Percentiles rank a stretch among this genome's conserved stretches.
Evolutionary conservation across 2,888 invertebrate genomes (phyloP).

Genomic region (Temnothorax ravouxi): DNA sequence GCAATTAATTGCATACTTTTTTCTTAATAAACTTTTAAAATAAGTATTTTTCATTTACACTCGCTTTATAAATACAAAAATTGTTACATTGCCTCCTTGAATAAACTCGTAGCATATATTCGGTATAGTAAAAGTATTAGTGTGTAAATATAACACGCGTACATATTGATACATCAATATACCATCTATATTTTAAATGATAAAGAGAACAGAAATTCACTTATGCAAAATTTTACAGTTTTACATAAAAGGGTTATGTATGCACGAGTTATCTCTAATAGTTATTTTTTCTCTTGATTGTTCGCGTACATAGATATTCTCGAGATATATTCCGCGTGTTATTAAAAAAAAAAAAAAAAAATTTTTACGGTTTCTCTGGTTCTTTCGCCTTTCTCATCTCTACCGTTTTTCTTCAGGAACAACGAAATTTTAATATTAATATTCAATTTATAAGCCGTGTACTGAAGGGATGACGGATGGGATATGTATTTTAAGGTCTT

Average conservation of each 20-base stretch:
- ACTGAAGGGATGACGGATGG: slow-evolving; percentile 33
- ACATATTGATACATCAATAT: neutral
- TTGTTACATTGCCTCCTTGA: neutral
- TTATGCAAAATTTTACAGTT: neutral
- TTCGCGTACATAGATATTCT: neutral
- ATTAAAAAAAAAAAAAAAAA: neutral
- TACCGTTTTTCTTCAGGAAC: neutral
- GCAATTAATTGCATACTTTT: neutral
- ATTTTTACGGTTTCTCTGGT: too few relatives aligned
- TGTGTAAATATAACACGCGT: neutral
- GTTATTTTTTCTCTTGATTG: neutral
- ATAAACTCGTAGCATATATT: neutral
- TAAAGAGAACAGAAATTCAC: neutral
- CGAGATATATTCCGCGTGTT: neutral
- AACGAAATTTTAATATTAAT: slow-evolving; percentile 31
- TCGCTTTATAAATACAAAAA: neutral
- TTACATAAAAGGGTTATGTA: neutral
- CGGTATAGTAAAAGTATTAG: neutral
- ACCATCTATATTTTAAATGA: neutral
- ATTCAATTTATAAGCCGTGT: slow-evolving; percentile 28
- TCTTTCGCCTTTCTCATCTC: neutral
- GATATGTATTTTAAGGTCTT: neutral
- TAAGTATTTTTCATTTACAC: neutral
- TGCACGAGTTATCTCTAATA: neutral
- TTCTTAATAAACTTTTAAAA: neutral